Conservation (phyloP, 2,888 invertebrate genomes). For the Erynnis tages region DNA sequence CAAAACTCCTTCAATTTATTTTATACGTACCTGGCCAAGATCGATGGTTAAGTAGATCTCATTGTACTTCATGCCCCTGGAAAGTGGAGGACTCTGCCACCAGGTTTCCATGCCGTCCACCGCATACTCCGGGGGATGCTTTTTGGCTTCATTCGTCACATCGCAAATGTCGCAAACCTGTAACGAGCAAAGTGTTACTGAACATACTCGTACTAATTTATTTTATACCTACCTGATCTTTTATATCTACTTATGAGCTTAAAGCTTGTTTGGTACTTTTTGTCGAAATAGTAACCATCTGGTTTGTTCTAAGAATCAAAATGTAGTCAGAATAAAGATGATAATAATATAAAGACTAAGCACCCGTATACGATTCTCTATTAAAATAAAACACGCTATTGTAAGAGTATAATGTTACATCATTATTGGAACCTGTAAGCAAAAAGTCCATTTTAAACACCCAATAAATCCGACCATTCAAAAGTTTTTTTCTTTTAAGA, state of each 20-base stretch:
- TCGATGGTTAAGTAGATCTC: constrained; percentile 98
- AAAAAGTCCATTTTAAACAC: constrained; percentile 36
- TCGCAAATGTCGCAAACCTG: constrained; percentile 97
- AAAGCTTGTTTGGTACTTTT: too few relatives aligned
- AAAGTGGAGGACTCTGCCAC: constrained; percentile 99
- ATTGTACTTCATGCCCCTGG: constrained; percentile 97
- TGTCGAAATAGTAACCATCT: neutral
- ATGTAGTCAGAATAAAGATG: neutral
- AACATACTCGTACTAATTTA: too few relatives aligned
- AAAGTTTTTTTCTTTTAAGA: constrained; percentile 38
- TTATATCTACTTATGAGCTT: too few relatives aligned
- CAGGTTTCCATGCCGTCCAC: constrained; percentile 98
- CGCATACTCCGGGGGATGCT: constrained; percentile 94
- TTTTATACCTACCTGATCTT: too few relatives aligned
- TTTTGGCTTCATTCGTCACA: constrained; percentile 85
- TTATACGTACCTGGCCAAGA: constrained; percentile 92
- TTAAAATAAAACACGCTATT: constrained; percentile 19
- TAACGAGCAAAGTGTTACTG: too few relatives aligned
- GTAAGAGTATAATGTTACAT: constrained; percentile 32
- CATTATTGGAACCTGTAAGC: constrained; percentile 30
- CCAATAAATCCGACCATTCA: constrained; percentile 44
- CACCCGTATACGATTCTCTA: constrained; percentile 23
- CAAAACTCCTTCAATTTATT: too few relatives aligned
- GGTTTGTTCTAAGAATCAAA: neutral
- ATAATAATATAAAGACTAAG: constrained; percentile 30